Evolutionary conservation across 2,797 vertebrate species (phyloP), one percentile per base, ranked within the genome.

Genomic region (Gobionotothen gibberifrons): DNA sequence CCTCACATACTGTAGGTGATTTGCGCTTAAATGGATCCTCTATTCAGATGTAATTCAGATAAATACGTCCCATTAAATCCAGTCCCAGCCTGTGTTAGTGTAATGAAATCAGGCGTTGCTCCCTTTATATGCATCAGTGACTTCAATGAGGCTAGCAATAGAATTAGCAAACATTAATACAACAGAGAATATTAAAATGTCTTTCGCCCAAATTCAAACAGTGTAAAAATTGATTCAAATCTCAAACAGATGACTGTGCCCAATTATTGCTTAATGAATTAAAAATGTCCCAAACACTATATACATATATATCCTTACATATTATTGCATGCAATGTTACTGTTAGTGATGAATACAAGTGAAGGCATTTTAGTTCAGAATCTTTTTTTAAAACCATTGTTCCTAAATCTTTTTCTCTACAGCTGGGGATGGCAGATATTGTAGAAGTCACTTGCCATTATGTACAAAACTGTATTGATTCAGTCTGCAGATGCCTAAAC

Each of bases 31-130:
- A 73, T 76, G 32, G 10, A 66, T 69, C 52, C 42, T 21, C 17
- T 43, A 39, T 59, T 68, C 54, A 1, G 7, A 46, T 53, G 17
- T 61, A 59, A 75, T 56, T 19, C 73, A 52, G 53, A 61, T 65
- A 52, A 69, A 76, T 49, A 68, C 53, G 62, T 72, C 46, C 60
- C 19, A 65, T 80, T 76, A 67, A 62, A 51, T 43, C 29, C 56
- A 55, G 55, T 58, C 13, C 36, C 16, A 15, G 19, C 40, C 46
- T 72, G 54, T 79, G 53, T 68, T 82, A 60, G 48, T 46, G 19
- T 64, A 61, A 72, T 79, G 52, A 83, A 71, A 74, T 59, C 54
- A 64, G 47, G n/a, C 53, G 7, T 52, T 66, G 46, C 52, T 59
- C 29, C 15, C 15, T 56, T 52, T 66, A 16, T 71, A 58, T 6